These are phyloP conservation scores for Meteorus sp. DNA, from an alignment of 1,140 invertebrate species.

Conservation along the genomic window DNA sequence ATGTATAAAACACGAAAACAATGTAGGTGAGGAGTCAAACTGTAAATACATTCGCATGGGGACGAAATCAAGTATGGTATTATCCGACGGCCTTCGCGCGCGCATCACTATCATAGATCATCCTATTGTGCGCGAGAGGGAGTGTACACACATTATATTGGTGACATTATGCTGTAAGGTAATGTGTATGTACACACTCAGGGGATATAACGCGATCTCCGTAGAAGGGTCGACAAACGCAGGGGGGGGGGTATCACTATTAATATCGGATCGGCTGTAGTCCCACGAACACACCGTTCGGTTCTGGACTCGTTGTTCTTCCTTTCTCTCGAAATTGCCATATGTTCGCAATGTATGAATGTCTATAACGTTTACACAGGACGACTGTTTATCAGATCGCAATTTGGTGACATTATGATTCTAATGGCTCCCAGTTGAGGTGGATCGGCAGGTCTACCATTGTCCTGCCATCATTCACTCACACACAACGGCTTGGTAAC, in stretches of 20 bases:
- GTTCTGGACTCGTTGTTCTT: slow-evolving; percentile 34
- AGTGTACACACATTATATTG: slow-evolving; percentile 47
- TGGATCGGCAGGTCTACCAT: no score
- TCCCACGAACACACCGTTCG: slow-evolving; percentile 20
- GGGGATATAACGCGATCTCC: slow-evolving; percentile 37
- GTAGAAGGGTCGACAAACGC: no score
- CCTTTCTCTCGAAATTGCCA: slow-evolving; percentile 53
- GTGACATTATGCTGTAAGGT: slow-evolving; percentile 34
- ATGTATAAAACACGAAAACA: slow-evolving; percentile 4
- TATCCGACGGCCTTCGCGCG: slow-evolving; percentile 24
- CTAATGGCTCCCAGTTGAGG: slow-evolving; percentile 42
- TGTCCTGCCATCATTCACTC: slow-evolving; percentile 33
- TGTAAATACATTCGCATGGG: neutral
- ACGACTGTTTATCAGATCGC: slow-evolving; percentile 52
- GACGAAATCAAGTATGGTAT: slow-evolving; percentile 11
- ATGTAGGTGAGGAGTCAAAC: neutral
- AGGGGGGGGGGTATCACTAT: slow-evolving; percentile 53
- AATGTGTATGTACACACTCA: slow-evolving; percentile 44
- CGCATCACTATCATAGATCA: slow-evolving; percentile 51
- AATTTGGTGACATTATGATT: slow-evolving; percentile 47
- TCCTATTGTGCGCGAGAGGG: slow-evolving; percentile 43
- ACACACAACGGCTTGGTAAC: slow-evolving; percentile 12
- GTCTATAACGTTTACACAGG: slow-evolving; percentile 25
- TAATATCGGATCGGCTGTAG: slow-evolving; percentile 51
- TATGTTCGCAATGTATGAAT: slow-evolving; percentile 46